phyloP scores from a whole-genome alignment of 2,113 vertebrate species.

The Chaetodon trifascialis region DNA sequence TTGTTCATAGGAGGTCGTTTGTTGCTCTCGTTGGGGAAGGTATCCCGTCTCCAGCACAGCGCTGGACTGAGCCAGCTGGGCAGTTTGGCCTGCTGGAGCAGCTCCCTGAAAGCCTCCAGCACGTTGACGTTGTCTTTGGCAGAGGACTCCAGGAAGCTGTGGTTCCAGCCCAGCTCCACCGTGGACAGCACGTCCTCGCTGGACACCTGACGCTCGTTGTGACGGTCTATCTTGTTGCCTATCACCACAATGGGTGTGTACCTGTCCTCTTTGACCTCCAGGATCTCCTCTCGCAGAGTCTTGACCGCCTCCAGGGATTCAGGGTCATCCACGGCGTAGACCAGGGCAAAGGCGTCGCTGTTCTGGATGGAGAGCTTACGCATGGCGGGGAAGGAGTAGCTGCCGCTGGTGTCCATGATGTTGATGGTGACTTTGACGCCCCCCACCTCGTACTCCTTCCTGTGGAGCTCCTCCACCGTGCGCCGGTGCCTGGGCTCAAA shows the following conservation, averaged over 20 bases:
- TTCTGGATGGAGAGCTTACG: constrained; percentile 92
- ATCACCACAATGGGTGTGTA: constrained; percentile 91
- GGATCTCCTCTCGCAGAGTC: constrained; percentile 90
- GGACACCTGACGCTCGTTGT: constrained; percentile 79
- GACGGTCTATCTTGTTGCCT: constrained; percentile 89
- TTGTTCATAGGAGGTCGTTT: constrained; percentile 90
- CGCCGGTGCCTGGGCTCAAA: constrained; percentile 92
- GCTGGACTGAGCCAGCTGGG: constrained; percentile 87
- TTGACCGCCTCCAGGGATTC: constrained; percentile 89
- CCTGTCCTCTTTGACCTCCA: constrained; percentile 92
- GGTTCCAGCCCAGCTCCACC: constrained; percentile 93
- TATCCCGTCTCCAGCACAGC: constrained; percentile 87
- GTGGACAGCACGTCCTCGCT: constrained; percentile 85
- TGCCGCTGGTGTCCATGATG: constrained; percentile 94
- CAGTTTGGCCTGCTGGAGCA: constrained; percentile 89
- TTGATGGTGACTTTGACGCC: constrained; percentile 88
- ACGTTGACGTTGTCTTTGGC: constrained; percentile 93
- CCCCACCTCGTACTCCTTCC: constrained; percentile 89
- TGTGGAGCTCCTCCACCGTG: constrained; percentile 94
- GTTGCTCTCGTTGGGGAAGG: constrained; percentile 85
- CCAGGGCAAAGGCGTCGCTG: constrained; percentile 92
- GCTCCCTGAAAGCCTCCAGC: constrained; percentile 89
- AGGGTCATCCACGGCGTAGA: constrained; percentile 89
- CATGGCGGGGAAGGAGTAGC: constrained; percentile 95
- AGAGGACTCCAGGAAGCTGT: constrained; percentile 90